Evolutionary conservation across 2,888 invertebrate genomes (phyloP), one percentile per base, ranked within the genome.

Genomic region (Andrena praecox): DNA sequence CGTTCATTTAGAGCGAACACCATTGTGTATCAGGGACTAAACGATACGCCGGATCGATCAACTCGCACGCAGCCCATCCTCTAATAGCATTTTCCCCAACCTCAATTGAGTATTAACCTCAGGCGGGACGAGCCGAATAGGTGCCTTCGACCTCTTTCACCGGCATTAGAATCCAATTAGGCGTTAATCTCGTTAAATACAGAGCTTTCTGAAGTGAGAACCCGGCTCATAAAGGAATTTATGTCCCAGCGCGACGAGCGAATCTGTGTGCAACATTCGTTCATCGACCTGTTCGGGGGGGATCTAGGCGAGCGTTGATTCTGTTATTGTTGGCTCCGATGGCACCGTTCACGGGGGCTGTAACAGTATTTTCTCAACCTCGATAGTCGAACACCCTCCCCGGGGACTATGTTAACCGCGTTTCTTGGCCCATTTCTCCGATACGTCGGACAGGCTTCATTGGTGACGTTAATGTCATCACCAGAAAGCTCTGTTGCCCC

Each of bases 31-130:
- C 52, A 60, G 42, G 54, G 42, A 42, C 27, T 60, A 78, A 73
- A 73, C 73, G 75, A 77, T 60, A 31, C 42, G 27, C 42, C 72
- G 62, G 62, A 54, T 63, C 77, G 62, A 87, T 81, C 74, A 71
- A 59, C 70, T 85, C 80, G 77, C 81, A 85, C 76, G 74, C 79
- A 75, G 74, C 78, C 82, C 86, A 80, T 88, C 90, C 86, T 87
- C 80, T 87, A 89, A 89, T 79, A 64, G 81, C 82, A 84, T 89
- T 85, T 82, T 72, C 77, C 16, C 73, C 78, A 72, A 85, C 84
- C 81, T 80, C 87, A 87, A 92, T 90, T 87, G 89, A 82, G 85
- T 87, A 84, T 93, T 91, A 91, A 91, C 90, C 91, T 82, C 80
- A 80, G 78, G 48, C 77, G 78, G 84, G 87, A 71, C 73, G 33